A percentile compares a stretch with the other conserved stretches of the same genome.
These are phyloP conservation scores for Lethenteron reissneri DNA, from an alignment of 2,113 vertebrate species.

Conservation along the genomic window DNA sequence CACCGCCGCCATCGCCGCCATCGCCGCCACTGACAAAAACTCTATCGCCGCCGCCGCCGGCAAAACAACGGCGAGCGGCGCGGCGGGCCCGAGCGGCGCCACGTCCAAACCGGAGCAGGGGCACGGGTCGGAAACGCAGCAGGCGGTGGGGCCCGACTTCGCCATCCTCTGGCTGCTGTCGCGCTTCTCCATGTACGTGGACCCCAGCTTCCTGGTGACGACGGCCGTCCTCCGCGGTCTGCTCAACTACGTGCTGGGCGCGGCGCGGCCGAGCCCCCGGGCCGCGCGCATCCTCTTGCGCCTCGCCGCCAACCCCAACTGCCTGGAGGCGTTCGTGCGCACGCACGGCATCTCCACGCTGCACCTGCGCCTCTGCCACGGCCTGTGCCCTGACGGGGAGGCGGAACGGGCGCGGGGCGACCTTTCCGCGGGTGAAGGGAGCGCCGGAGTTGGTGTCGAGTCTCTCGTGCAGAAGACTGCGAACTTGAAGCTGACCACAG, in stretches of 20 bases:
- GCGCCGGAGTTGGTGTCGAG: constrained; percentile 2
- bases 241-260: constrained; percentile 39
- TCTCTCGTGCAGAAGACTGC: constrained; percentile 8
- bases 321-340: constrained; percentile 45
- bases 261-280: constrained; percentile 36
- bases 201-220: constrained; percentile 40
- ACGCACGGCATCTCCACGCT: constrained; percentile 36
- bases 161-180: constrained; percentile 51
- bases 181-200: constrained; percentile 44
- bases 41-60: too few species aligned
- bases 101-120: too few species aligned
- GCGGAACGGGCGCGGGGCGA: too few species aligned
- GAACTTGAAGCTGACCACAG: neutral
- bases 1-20: too few species aligned
- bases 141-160: constrained; percentile 43
- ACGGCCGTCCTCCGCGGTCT: constrained; percentile 24
- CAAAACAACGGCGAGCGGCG: too few species aligned
- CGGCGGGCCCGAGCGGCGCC: too few species aligned
- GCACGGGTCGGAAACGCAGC: constrained; percentile 8
- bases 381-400: constrained; percentile 8
- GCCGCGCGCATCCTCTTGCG: constrained; percentile 38
- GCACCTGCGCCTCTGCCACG: constrained; percentile 28
- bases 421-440: too few species aligned
- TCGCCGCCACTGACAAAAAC: too few species aligned
- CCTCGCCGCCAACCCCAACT: constrained; percentile 55